Evolutionary conservation across 2,888 invertebrate species (phyloP).

Genomic region (Alentia gelatinosa): DNA sequence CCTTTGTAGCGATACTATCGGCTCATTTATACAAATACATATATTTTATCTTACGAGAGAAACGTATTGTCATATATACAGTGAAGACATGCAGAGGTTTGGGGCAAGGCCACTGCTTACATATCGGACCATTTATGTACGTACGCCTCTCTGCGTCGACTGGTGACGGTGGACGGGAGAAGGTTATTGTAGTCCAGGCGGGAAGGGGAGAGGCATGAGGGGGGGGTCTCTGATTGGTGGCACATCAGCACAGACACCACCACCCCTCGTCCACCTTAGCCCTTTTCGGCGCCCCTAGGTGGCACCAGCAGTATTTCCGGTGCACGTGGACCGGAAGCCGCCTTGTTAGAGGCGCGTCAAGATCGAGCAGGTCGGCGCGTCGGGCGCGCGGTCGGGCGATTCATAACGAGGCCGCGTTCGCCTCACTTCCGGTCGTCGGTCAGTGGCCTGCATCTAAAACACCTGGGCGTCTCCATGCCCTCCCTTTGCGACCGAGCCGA

Average conservation of each 20-base stretch:
- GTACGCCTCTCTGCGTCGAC: no score
- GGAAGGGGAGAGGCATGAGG: not conserved
- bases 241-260: not conserved
- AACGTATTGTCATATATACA: no score
- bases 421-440: constrained; percentile 36
- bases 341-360: constrained; percentile 52
- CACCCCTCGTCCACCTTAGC: not conserved
- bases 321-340: constrained; percentile 47
- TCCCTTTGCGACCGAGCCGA: not conserved
- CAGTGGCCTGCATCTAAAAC: constrained; percentile 43
- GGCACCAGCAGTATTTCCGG: constrained; percentile 50
- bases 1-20: no score
- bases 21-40: no score
- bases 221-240: not conserved
- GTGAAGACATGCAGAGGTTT: no score
- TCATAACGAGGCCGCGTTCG: constrained; percentile 42
- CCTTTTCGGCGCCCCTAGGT: constrained; percentile 17
- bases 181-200: no score
- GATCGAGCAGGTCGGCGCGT: constrained; percentile 49
- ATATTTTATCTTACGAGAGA: no score
- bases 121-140: no score
- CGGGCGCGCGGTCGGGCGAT: not conserved
- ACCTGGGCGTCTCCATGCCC: not conserved
- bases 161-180: no score
- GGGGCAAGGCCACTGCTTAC: no score